A percentile compares a stretch with the other conserved stretches of the same genome.
These are phyloP conservation scores for Liposcelis brunnea DNA, from an alignment of 2,888 invertebrate species.

Conservation along the genomic window DNA sequence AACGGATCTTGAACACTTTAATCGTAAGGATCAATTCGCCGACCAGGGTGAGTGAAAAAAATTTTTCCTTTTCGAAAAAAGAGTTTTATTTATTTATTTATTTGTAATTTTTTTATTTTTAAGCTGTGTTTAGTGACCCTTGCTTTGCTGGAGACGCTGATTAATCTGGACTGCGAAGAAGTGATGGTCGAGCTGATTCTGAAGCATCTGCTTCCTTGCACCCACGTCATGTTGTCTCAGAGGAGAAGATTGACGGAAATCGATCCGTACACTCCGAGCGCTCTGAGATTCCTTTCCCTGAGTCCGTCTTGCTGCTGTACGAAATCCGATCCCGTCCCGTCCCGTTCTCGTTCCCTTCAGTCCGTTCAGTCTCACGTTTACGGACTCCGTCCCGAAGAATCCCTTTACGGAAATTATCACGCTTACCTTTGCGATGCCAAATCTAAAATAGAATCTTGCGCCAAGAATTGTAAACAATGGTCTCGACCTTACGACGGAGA, in stretches of 20 bases:
- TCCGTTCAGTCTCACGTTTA: constrained; percentile 12
- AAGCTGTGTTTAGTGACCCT: constrained; percentile 75
- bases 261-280: constrained; percentile 54
- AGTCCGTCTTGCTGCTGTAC: constrained; percentile 39
- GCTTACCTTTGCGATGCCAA: constrained; percentile 76
- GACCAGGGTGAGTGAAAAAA: constrained; percentile 41
- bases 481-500: constrained; percentile 56
- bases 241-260: constrained; percentile 48
- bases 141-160: constrained; percentile 74
- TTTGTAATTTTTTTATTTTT: constrained; percentile 18
- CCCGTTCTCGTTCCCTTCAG: too few species aligned
- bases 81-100: constrained; percentile 9
- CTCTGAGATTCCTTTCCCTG: constrained; percentile 56
- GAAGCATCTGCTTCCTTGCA: constrained; percentile 65
- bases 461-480: constrained; percentile 61
- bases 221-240: constrained; percentile 68
- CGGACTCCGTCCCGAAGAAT: constrained; percentile 28
- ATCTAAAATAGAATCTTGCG: constrained; percentile 54
- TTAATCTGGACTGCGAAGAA: constrained; percentile 89
- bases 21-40: constrained; percentile 59
- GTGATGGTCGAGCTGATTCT: constrained; percentile 82
- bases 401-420: constrained; percentile 62
- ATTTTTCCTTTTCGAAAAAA: neutral
- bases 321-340: too few species aligned
- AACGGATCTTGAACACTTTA: constrained; percentile 63